A percentile compares a stretch with the other conserved stretches of the same genome.
phyloP scores from a whole-genome alignment of 2,113 vertebrate genomes.

The Archocentrus centrarchus region DNA sequence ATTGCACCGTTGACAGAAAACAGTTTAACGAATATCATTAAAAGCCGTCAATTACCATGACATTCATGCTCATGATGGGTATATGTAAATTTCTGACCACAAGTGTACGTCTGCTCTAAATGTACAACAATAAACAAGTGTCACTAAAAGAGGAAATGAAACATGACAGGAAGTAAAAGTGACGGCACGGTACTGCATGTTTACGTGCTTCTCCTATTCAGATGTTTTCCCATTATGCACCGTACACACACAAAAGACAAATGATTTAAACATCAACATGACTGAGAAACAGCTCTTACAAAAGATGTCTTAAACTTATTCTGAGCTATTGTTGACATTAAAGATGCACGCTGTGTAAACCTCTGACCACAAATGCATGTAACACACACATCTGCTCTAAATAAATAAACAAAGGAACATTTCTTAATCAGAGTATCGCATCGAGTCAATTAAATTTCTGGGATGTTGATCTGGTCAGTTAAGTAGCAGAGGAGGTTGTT shows the following conservation, averaged over 20 bases:
- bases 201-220: neutral
- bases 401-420: no score
- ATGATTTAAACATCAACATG: neutral
- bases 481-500: no score
- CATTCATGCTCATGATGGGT: neutral
- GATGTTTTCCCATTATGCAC: neutral
- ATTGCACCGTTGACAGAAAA: neutral
- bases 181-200: neutral
- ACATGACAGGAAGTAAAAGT: neutral
- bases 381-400: no score
- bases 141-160: constrained; percentile 12
- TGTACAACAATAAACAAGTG: neutral
- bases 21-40: neutral
- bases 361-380: no score
- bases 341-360: no score
- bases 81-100: neutral
- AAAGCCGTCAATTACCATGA: neutral
- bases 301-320: neutral
- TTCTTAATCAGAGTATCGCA: no score
- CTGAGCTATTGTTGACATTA: neutral
- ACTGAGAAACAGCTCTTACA: neutral
- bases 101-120: neutral
- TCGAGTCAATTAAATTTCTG: no score
- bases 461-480: no score
- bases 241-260: neutral